Evolutionary conservation across 2,797 vertebrate genomes (phyloP).

Genomic region (Argyrosomus regius): DNA sequence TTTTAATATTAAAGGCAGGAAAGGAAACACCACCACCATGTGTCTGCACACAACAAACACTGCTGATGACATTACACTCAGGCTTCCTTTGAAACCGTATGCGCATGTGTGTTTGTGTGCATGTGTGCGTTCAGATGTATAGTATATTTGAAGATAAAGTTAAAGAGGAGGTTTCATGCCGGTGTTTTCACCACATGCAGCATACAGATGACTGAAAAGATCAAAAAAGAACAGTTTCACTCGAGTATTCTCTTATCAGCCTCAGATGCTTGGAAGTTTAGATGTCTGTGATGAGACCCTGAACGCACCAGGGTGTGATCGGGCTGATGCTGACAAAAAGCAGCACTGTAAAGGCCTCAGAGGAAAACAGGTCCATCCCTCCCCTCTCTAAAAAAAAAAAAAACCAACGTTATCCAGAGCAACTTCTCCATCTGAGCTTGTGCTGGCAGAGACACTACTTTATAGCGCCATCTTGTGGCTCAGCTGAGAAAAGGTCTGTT

Average conservation of each 20-base stretch:
- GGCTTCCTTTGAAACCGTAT: conserved; percentile 7
- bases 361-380: conserved; percentile 1
- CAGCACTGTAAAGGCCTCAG: conserved; percentile 22
- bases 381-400: conserved; percentile 15
- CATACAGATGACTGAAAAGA: conserved; percentile 5
- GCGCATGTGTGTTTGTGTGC: background rate
- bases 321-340: conserved; percentile 5
- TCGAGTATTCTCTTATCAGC: conserved; percentile 1
- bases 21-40: conserved; percentile 32
- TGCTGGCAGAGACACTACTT: conserved; percentile 40
- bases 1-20: conserved; percentile 17
- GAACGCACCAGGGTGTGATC: conserved; percentile 26
- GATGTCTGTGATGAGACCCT: conserved; percentile 3
- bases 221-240: background rate
- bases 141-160: conserved; percentile 3
- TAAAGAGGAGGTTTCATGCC: background rate
- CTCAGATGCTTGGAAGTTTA: background rate
- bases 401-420: conserved; percentile 11
- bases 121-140: background rate
- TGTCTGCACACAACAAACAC: conserved; percentile 20
- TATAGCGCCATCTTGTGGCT: conserved; percentile 79
- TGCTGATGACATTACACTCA: background rate
- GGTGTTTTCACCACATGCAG: background rate
- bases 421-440: conserved; percentile 35
- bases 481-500: conserved; percentile 10